Conservation (phyloP, 2,888 invertebrate genomes). For the Orthosia incerta region DNA sequence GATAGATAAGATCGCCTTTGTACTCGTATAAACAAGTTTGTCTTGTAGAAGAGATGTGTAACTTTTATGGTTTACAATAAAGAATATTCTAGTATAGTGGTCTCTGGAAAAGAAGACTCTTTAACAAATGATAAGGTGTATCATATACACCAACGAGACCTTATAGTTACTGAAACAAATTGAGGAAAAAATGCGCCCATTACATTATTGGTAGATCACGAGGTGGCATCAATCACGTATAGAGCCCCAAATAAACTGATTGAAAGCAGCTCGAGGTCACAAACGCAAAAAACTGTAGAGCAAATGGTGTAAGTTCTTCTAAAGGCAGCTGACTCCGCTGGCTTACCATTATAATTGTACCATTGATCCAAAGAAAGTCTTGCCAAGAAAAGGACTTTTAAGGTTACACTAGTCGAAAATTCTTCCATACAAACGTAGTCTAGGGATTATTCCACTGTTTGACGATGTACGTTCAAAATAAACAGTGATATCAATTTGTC, state of each 20-base stretch:
- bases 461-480: no score
- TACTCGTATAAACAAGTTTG: no score
- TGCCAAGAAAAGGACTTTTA: no score
- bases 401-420: no score
- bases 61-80: no score
- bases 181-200: slow-evolving; percentile 15
- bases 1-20: no score
- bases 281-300: slow-evolving; percentile 4
- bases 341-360: no score
- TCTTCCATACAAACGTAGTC: no score
- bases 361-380: no score
- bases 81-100: background rate
- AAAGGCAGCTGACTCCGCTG: background rate
- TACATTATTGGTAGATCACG: slow-evolving; percentile 36
- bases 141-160: background rate
- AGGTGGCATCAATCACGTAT: slow-evolving; percentile 45
- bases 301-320: slow-evolving; percentile 10
- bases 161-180: background rate
- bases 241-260: slow-evolving; percentile 20
- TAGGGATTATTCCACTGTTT: no score
- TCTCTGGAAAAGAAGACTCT: background rate
- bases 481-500: no score
- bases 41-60: no score
- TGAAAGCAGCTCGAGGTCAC: slow-evolving; percentile 28
- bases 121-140: background rate